Base-by-base conservation (phyloP, 2,113 vertebrate species). In the Recurvirostra avosetta region DNA sequence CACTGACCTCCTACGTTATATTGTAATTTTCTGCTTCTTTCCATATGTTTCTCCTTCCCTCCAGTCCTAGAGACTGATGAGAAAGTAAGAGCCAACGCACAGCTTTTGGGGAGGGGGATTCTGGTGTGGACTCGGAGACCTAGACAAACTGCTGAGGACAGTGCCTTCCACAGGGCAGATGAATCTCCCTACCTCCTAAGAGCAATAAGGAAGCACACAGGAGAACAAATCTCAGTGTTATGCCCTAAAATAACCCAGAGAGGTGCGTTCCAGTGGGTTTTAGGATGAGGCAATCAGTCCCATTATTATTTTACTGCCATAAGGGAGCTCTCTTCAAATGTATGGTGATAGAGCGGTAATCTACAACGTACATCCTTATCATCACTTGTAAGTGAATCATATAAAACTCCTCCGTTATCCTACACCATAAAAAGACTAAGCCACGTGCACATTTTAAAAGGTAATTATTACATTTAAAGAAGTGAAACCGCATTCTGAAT, bases 391-490 rank as follows among this genome's bases (percentile, higher is more conserved):
- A 93, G 78, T 83, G 82, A 96, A 92, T 91, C 92, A 74, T n/a
- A 94, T 91, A 86, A 96, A 94, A 91, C 47, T 77, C 61, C 72
- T 88, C 75, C 40, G 84, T 75, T 96, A 89, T 81, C 65, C 89
- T 41, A 84, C 68, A 38, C 43, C 43, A 75, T 65, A 78, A 95
- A 96, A 92, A 91, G 82, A 94, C 94, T 61, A 95, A 65, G 55
- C 34, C 86, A 78, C 62, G 43, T 45, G 58, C 27, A 73, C 78
- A 67, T 88, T 92, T 95, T 83, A 81, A 88, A 78, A 91, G 82
- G 83, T 85, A 96, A 92, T 92, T 85, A 94, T 87, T 91, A 78
- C 18, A 71, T 86, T 77, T 93, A 82, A 95, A 96, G 56, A 93
- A 86, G 92, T 53, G 26, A 91, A 96, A 90, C 30, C 3, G 4